These are phyloP conservation scores for Epizoanthus scotinus DNA, from an alignment of 92 coral and sea anemone species.

Conservation along the genomic window DNA sequence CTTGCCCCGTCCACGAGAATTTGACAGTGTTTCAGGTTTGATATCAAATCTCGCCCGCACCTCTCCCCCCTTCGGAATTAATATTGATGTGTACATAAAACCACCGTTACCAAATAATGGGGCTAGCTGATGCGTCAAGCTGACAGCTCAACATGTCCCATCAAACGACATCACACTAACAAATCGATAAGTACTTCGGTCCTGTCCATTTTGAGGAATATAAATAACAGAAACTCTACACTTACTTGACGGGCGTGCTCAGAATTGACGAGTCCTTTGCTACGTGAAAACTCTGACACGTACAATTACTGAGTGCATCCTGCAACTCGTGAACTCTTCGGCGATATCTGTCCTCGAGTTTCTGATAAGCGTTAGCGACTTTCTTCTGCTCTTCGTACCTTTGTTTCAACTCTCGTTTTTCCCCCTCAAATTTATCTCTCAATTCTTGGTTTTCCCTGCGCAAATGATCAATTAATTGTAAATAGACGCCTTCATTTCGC, in stretches of 20 bases:
- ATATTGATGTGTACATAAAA: too few species aligned
- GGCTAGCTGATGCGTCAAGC: too few species aligned
- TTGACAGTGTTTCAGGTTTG: too few species aligned
- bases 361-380: constrained; percentile 98
- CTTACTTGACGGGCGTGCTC: constrained; percentile 48
- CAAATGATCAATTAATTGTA: constrained; percentile 64
- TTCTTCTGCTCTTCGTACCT: constrained; percentile 97
- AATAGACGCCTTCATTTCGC: constrained; percentile 65
- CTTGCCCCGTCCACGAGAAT: too few species aligned
- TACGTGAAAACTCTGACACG: constrained; percentile 73
- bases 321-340: constrained; percentile 94
- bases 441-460: constrained; percentile 73
- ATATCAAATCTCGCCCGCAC: too few species aligned
- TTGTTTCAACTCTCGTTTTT: constrained; percentile 76
- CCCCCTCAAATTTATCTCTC: constrained; percentile 76
- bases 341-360: constrained; percentile 95
- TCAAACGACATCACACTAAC: not conserved
- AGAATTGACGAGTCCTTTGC: constrained; percentile 41
- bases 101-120: too few species aligned
- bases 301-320: constrained; percentile 86
- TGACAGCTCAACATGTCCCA: too few species aligned
- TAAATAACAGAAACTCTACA: not conserved
- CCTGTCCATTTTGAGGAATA: not conserved
- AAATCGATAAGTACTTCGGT: not conserved
- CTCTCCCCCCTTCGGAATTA: too few species aligned